These are phyloP conservation scores for Selenia dentaria DNA, from an alignment of 2,888 invertebrate genomes.

Conservation along the genomic window DNA sequence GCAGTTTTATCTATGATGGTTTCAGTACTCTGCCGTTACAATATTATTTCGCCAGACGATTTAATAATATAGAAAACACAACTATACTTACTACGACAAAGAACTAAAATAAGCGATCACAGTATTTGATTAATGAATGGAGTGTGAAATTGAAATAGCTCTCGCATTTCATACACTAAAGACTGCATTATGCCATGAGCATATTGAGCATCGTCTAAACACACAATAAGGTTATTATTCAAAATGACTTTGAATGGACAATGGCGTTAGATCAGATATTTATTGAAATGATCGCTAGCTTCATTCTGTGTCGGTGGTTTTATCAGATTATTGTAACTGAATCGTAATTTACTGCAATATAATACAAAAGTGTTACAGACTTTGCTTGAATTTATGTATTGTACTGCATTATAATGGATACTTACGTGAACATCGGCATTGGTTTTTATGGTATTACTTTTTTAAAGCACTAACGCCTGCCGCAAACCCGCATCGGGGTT, in stretches of 20 bases:
- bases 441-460: too few relatives aligned
- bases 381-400: too few relatives aligned
- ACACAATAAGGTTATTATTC: conserved; percentile 36
- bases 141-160: conserved; percentile 63
- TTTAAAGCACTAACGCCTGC: too few relatives aligned
- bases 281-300: conserved; percentile 10
- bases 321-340: conserved; percentile 16
- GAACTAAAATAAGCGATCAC: conserved; percentile 30
- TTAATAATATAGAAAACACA: neutral
- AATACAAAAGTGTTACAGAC: too few relatives aligned
- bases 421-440: too few relatives aligned
- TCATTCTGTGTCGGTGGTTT: conserved; percentile 7
- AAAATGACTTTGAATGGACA: conserved; percentile 31
- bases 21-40: conserved; percentile 1
- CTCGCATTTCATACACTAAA: conserved; percentile 35
- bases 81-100: conserved; percentile 3
- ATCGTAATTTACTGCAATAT: too few relatives aligned
- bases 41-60: neutral
- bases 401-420: too few relatives aligned
- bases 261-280: conserved; percentile 25
- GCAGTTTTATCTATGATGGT: neutral
- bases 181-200: conserved; percentile 31
- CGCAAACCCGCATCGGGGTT: too few relatives aligned
- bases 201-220: conserved; percentile 23
- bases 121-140: conserved; percentile 59